Conservation (phyloP, 2,113 vertebrate genomes). For the Pontoporia blainvillei region DNA sequence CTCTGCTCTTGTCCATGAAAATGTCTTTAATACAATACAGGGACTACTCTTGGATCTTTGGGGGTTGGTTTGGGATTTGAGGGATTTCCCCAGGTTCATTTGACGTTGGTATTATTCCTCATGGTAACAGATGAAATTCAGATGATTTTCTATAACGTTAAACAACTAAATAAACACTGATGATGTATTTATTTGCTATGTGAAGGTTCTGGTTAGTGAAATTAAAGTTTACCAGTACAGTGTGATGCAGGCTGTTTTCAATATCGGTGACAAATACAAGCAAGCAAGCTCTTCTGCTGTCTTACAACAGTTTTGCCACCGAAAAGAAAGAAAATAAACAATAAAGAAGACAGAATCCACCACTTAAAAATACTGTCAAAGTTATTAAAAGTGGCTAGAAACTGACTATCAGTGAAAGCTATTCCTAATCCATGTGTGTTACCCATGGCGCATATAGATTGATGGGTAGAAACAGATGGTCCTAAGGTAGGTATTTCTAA, state of each 20-base stretch:
- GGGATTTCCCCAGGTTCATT: neutral
- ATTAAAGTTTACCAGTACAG: neutral
- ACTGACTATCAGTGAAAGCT: neutral
- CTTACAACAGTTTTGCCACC: neutral
- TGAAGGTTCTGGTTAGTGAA: neutral
- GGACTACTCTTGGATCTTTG: neutral
- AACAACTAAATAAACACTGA: neutral
- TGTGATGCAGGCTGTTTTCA: neutral
- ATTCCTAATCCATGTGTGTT: neutral
- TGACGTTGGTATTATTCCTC: neutral
- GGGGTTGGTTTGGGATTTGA: neutral
- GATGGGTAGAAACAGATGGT: neutral
- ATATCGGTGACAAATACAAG: neutral
- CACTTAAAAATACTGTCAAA: neutral
- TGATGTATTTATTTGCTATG: neutral
- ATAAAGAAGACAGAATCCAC: neutral
- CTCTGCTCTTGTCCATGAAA: neutral
- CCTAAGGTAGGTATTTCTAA: neutral
- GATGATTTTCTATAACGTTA: conserved; percentile 1
- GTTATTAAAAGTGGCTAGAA: neutral
- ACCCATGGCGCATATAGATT: neutral
- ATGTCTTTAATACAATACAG: neutral
- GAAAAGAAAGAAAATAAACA: neutral
- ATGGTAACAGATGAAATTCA: neutral
- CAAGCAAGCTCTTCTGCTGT: neutral